Base-by-base conservation (phyloP, 2,888 invertebrate genomes). In the Panzeria rudis region DNA sequence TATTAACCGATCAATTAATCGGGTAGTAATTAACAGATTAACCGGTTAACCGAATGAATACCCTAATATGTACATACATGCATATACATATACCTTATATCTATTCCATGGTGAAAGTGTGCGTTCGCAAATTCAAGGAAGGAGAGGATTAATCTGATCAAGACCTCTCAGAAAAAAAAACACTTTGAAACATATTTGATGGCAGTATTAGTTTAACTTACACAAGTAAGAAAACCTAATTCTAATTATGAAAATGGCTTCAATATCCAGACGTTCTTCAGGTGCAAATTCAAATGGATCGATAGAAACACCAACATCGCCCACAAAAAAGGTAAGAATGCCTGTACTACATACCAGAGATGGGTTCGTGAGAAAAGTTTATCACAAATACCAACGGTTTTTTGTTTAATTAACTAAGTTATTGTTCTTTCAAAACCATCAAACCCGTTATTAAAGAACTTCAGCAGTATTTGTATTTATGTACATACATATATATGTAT, bases 281-380 rank as follows among this genome's bases (percentile, higher is more conserved):
- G 73, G 78, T 44, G 79, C 76, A 66, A 83, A 71, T 59, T 80
- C 76, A 15, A 82, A 80, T 75, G 86, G 52, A 35, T 66, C 75
- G 6, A 23, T 35, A 5, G 69, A 62, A 71, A 35, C 52, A 9
- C 61, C 35, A 17, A 29, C 56, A 52, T 68, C 78, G 23, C 69
- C 80, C 52, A 38, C 52, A 41, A 87, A 84, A 69, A 86, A 84
- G 86, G 86, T 87, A 87, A 86, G 44, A 59, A 41, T 1, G 3
- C 17, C 9, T 41, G 2, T 17, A 47, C 0, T 56, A 50, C 17
- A 44, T 76, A 41, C 13, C 3, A 41, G 38, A 13, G 38, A 41
- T 41, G 38, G 38, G n/a, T n/a, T n/a, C n/a, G n/a, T n/a, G n/a
- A n/a, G n/a, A n/a, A n/a, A n/a, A n/a, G n/a, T n/a, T n/a, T n/a